Evolutionary conservation across 2,888 invertebrate species (phyloP), one percentile per base, ranked within the genome.

Genomic region (Tenodera sinensis): DNA sequence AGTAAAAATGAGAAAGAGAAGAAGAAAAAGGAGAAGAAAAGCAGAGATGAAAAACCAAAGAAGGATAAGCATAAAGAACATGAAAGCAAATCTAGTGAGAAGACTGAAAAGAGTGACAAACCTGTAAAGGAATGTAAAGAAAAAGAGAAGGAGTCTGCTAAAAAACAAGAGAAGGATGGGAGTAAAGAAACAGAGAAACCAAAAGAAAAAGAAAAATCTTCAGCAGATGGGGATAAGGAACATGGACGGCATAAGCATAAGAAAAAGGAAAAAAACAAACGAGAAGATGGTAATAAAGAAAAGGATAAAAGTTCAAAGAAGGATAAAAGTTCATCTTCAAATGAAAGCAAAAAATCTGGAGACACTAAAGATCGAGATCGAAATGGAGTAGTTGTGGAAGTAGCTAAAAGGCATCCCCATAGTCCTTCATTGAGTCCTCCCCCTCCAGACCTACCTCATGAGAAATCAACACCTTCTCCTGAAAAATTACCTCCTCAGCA

Each of bases 41-140:
- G 54, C 6, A 71, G 54, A 30, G 83, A 83, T n/a, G 87, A 87
- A 89, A 90, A 91, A 28, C 28, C 89, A 42, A 95, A 95, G 91
- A 95, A 95, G 92, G 95, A 95, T 88, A 95, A 96, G 92, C 95
- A 95, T 85, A 94, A 94, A 91, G 95, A 95, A 89, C 95, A 95
- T 92, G 96, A 96, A 88, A 94, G 95, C 85, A 94, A 90, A 94
- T 90, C 93, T 92, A 91, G 92, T 54, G 92, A 92, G 83, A 93
- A 93, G 91, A 92, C 92, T 87, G 93, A 93, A 28, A 92, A 91
- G 89, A 91, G 87, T 91, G 91, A 92, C 34, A 91, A 91, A 92
- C 91, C 93, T 83, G 93, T 95, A 93, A 92, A 92, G 90, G 92
- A 92, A 81, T 25, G 82, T 71, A 93, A 93, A 91, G 91, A 91